Percentiles rank a stretch among this genome's conserved stretches.
phyloP scores from a whole-genome alignment of 35 echinoderm and acorn worm species.

The Patiria miniata region DNA sequence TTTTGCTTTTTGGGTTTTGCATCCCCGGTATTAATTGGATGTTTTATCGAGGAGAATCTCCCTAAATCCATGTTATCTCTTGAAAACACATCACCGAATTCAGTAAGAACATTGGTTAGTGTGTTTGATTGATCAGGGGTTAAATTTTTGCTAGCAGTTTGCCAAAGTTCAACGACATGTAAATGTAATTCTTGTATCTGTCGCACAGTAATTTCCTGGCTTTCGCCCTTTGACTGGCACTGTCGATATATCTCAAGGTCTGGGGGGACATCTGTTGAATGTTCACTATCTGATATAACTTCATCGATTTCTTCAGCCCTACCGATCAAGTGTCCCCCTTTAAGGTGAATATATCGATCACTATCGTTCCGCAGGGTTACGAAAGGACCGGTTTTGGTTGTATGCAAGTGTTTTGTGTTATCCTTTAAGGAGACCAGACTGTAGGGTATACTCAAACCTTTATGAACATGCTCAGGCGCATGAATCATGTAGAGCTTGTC shows the following conservation, averaged over 20 bases:
- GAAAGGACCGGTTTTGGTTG: not conserved
- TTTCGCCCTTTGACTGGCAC: not conserved
- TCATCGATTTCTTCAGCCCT: not conserved
- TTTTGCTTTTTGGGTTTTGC: too few relatives aligned
- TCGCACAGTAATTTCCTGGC: not conserved
- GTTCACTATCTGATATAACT: not conserved
- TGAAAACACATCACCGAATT: slow-evolving; percentile 13
- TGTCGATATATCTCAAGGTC: not conserved
- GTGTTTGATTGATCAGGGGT: not conserved
- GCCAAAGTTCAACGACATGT: not conserved
- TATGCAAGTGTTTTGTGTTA: not conserved
- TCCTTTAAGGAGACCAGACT: not conserved
- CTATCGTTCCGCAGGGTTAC: not conserved
- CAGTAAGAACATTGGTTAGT: not conserved
- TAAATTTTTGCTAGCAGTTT: not conserved
- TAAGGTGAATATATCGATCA: not conserved
- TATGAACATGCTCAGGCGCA: not conserved
- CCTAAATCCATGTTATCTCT: slow-evolving; percentile 52
- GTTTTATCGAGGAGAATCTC: slow-evolving; percentile 22
- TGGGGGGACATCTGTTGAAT: not conserved
- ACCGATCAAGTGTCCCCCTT: not conserved
- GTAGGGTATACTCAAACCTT: not conserved
- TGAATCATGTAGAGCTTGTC: not conserved
- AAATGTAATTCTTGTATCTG: not conserved
- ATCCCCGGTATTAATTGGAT: too few relatives aligned